Conservation (phyloP, 2,797 vertebrate genomes). For the Emydoidea blandingii region DNA sequence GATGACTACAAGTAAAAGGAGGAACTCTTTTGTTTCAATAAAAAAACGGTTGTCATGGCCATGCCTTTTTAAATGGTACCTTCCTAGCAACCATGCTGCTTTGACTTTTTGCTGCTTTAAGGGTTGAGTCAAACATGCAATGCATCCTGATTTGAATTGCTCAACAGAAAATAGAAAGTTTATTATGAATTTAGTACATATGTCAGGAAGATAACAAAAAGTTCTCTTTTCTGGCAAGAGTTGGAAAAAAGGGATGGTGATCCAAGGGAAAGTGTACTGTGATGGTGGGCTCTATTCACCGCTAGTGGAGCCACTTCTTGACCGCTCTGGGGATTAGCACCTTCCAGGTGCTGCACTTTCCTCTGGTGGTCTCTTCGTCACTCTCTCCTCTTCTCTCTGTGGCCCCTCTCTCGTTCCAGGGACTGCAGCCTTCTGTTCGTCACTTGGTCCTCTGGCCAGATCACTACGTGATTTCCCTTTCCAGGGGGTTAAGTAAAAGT, state of each 20-base stretch:
- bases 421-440: no score
- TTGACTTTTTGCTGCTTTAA: not conserved
- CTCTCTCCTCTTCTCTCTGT: no score
- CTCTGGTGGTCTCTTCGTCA: no score
- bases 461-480: not conserved
- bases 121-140: not conserved
- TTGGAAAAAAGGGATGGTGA: not conserved
- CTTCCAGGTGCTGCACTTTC: no score
- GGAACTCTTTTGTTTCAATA: rapidly evolving
- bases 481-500: not conserved
- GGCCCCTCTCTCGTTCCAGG: no score
- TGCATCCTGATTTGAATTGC: not conserved
- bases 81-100: not conserved
- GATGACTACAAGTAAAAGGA: rapidly evolving
- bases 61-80: rapidly evolving
- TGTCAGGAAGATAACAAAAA: not conserved
- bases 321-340: not conserved
- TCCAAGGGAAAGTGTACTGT: not conserved
- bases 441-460: no score
- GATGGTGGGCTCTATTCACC: not conserved
- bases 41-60: not conserved
- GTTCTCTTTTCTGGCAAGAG: conserved; percentile 15
- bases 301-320: not conserved
- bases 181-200: not conserved
- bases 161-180: not conserved